Percentiles rank a stretch among this genome's conserved stretches.
Conservation (phyloP, 1,140 invertebrate species). For the Lasioglossum albipes region DNA sequence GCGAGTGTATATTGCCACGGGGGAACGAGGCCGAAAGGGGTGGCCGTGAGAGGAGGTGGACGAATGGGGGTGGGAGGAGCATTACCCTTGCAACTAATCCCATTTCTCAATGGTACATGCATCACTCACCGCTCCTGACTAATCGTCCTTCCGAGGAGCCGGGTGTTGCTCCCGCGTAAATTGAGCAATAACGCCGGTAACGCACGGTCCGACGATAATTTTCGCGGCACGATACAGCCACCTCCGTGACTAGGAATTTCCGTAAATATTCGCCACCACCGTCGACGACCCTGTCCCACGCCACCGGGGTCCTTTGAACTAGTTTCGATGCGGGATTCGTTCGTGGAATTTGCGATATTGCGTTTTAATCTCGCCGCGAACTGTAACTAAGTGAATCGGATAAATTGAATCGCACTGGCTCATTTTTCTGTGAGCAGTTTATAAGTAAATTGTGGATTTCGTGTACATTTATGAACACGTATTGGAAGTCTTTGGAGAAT, state of each 20-base stretch:
- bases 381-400: too few species aligned
- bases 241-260: slow-evolving; percentile 9
- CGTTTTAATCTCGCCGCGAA: too few species aligned
- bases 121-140: slow-evolving; percentile 30
- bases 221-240: neutral
- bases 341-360: neutral
- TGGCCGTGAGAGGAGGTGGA: neutral
- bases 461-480: too few species aligned
- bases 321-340: neutral
- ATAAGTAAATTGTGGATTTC: too few species aligned
- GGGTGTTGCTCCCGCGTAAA: slow-evolving; percentile 34
- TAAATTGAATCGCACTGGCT: too few species aligned
- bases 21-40: slow-evolving; percentile 15
- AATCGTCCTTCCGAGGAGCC: slow-evolving; percentile 45
- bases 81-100: slow-evolving; percentile 47
- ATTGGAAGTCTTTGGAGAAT: too few species aligned
- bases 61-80: neutral
- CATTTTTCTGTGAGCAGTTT: too few species aligned
- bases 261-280: slow-evolving; percentile 7
- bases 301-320: neutral
- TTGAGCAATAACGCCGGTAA: slow-evolving; percentile 46
- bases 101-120: slow-evolving; percentile 48
- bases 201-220: slow-evolving; percentile 31
- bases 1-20: slow-evolving; percentile 18
- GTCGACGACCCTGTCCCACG: too few species aligned